phyloP scores from a whole-genome alignment of 2,888 invertebrate species.

The Coelopa pilipes region DNA sequence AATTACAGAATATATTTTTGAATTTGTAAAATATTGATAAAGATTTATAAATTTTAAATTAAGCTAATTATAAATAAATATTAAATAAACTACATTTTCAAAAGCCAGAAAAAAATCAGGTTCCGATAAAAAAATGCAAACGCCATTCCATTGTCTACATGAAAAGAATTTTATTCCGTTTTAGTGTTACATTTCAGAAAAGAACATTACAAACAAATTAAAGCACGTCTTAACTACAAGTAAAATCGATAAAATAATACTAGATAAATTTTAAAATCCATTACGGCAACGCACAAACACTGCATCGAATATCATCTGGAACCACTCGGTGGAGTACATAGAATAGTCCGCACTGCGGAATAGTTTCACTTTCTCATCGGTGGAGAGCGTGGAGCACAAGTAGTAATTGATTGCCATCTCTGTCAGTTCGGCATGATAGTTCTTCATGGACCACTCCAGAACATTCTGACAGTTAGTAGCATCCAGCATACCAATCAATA shows the following conservation, averaged over 20 bases:
- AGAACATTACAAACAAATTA: slow-evolving; percentile 6
- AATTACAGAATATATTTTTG: slow-evolving; percentile 22
- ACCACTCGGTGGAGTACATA: slow-evolving; percentile 63
- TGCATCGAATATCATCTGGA: slow-evolving; percentile 64
- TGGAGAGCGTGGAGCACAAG: slow-evolving; percentile 58
- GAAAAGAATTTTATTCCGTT: slow-evolving; percentile 2
- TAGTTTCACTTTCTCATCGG: slow-evolving; percentile 58
- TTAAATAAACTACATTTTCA: slow-evolving; percentile 26
- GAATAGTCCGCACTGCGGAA: slow-evolving; percentile 64
- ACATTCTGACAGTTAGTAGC: slow-evolving; percentile 60
- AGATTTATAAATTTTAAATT: slow-evolving; percentile 28
- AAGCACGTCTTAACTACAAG: slow-evolving; percentile 1
- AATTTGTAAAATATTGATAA: slow-evolving; percentile 26
- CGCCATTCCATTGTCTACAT: no score
- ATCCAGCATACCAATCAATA: slow-evolving; percentile 58
- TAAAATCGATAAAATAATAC: slow-evolving; percentile 22
- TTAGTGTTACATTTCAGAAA: neutral
- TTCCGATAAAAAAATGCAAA: neutral
- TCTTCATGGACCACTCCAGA: slow-evolving; percentile 65
- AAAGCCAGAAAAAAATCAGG: neutral
- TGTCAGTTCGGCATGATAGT: slow-evolving; percentile 64
- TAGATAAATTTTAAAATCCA: slow-evolving; percentile 42
- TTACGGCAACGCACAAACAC: slow-evolving; percentile 61
- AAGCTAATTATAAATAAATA: slow-evolving; percentile 24
- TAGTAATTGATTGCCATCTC: slow-evolving; percentile 66